Percentiles rank a stretch among this genome's conserved stretches.
Conservation (phyloP, 2,797 vertebrate species). For the Crenichthys baileyi region DNA sequence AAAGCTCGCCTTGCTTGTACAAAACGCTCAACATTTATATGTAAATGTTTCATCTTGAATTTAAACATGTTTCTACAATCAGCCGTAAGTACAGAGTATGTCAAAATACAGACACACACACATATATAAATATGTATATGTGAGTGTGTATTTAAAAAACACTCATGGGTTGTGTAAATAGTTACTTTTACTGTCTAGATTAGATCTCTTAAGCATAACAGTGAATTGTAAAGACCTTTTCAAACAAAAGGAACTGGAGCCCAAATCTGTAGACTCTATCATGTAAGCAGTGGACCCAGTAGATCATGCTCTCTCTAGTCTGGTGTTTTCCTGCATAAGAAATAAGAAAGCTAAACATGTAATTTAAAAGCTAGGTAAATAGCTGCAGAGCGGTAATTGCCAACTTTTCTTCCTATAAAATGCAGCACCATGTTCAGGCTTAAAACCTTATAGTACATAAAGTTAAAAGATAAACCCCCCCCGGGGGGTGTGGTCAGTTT, state of each 20-base stretch:
- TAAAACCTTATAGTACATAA: not conserved
- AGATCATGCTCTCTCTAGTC: slow-evolving; percentile 36
- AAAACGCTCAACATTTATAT: slow-evolving; percentile 62
- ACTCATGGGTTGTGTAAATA: slow-evolving; percentile 75
- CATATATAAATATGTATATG: slow-evolving; percentile 5
- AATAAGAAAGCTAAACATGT: slow-evolving; percentile 6
- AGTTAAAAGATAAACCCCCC: not conserved
- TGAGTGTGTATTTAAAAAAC: slow-evolving; percentile 30
- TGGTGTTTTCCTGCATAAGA: slow-evolving; percentile 38
- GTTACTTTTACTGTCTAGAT: slow-evolving; percentile 56
- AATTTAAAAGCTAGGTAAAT: slow-evolving; percentile 18
- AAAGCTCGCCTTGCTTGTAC: slow-evolving; percentile 71
- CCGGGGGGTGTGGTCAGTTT: not conserved
- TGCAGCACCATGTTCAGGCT: not conserved
- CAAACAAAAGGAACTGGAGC: slow-evolving; percentile 77
- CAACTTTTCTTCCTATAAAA: slow-evolving; percentile 8
- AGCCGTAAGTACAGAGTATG: slow-evolving; percentile 86
- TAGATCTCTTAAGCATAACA: slow-evolving; percentile 48
- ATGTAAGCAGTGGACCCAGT: slow-evolving; percentile 44
- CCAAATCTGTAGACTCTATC: slow-evolving; percentile 80
- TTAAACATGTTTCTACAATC: slow-evolving; percentile 74
- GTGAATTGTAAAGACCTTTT: slow-evolving; percentile 71
- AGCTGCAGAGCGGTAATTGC: slow-evolving; percentile 7
- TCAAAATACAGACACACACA: slow-evolving; percentile 68
- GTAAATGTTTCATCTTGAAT: slow-evolving; percentile 57